Evolutionary conservation across 1,140 invertebrate species (phyloP).

Genomic region (Limonius californicus): DNA sequence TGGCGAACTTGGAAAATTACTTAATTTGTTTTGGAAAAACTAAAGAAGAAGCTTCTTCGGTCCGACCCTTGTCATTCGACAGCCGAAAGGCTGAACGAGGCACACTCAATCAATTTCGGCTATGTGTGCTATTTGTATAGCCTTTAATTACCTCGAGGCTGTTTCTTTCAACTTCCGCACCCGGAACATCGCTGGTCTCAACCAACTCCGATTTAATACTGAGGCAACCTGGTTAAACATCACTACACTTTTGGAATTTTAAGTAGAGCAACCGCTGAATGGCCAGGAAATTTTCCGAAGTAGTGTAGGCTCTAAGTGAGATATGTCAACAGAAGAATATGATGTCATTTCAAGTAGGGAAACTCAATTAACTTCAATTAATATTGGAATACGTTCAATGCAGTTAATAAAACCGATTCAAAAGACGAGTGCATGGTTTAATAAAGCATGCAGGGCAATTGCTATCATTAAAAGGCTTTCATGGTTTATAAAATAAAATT

Average conservation of each 20-base stretch:
- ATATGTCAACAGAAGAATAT: too few relatives aligned
- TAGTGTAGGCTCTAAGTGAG: too few relatives aligned
- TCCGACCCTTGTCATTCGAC: constrained; percentile 1
- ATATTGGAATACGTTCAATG: too few relatives aligned
- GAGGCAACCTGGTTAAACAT: constrained; percentile 3
- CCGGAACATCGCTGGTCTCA: background rate
- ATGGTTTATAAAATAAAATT: too few relatives aligned
- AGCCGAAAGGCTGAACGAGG: background rate
- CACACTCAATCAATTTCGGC: constrained; percentile 6
- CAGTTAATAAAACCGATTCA: too few relatives aligned
- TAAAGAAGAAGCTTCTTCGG: background rate
- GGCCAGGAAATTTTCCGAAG: too few relatives aligned
- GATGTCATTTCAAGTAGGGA: too few relatives aligned
- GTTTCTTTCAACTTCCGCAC: background rate
- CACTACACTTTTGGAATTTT: constrained; percentile 1
- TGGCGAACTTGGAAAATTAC: constrained; percentile 5
- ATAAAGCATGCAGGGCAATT: too few relatives aligned
- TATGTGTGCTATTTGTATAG: constrained; percentile 5
- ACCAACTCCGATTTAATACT: background rate
- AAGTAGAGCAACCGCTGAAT: too few relatives aligned
- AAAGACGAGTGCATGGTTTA: too few relatives aligned
- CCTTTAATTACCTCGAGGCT: background rate
- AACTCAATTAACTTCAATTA: too few relatives aligned
- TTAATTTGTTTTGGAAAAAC: constrained; percentile 1
- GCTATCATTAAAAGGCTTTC: too few relatives aligned